These are phyloP conservation scores for Danio jaintianensis DNA, from an alignment of 2,797 vertebrate species.

Conservation along the genomic window DNA sequence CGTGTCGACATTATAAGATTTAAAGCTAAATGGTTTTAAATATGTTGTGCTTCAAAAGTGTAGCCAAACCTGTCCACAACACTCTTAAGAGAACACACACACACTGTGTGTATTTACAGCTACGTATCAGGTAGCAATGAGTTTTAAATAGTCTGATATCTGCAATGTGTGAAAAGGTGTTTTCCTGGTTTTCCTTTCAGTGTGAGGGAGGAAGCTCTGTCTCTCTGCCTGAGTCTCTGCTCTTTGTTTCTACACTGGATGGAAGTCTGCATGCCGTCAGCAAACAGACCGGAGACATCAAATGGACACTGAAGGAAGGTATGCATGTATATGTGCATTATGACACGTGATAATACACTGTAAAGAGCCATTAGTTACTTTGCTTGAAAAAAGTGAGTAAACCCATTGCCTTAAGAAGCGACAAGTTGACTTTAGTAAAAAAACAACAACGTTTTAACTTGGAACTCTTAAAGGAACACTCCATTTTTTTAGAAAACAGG, in stretches of 20 bases:
- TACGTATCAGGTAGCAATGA: slow-evolving; percentile 29
- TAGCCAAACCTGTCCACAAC: slow-evolving; percentile 3
- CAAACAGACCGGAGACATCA: slow-evolving; percentile 90
- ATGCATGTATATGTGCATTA: background rate
- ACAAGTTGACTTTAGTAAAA: no score
- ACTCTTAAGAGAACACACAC: background rate
- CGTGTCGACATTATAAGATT: background rate
- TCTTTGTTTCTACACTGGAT: slow-evolving; percentile 93
- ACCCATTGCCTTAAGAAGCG: no score
- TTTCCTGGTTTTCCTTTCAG: slow-evolving; percentile 59
- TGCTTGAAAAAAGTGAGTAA: no score
- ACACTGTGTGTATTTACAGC: slow-evolving; percentile 22
- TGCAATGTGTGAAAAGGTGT: slow-evolving; percentile 2
- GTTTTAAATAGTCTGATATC: slow-evolving; percentile 34
- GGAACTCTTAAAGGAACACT: no score
- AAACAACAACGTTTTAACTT: no score
- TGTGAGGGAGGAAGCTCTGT: slow-evolving; percentile 74
- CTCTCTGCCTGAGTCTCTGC: slow-evolving; percentile 86
- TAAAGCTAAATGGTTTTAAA: background rate
- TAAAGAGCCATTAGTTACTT: no score
- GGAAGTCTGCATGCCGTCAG: slow-evolving; percentile 92
- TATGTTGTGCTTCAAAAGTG: background rate
- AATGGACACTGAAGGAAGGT: slow-evolving; percentile 96
- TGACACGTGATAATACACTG: background rate
- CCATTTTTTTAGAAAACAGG: no score